Evolutionary conservation across 1,140 invertebrate species (phyloP), one percentile per base, ranked within the genome.

Genomic region (Cherax destructor): DNA sequence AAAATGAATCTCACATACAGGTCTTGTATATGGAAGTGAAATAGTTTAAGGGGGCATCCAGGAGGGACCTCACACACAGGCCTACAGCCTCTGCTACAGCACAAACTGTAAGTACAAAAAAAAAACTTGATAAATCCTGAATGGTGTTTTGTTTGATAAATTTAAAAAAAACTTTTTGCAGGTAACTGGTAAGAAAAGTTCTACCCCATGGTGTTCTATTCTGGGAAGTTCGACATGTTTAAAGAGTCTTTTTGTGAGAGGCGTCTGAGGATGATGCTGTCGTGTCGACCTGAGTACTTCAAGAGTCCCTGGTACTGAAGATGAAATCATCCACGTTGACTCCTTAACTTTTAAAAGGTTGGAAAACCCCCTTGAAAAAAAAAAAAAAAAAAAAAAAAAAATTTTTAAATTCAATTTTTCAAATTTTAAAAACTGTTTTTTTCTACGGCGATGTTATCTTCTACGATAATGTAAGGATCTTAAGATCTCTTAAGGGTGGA

Each of bases 161-260:
- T 18, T n/a, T 3, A 69, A 69, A n/a, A 18, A 21, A 11, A 56
- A 30, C 2, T 65, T 0, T 59, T 21, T 65, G 61, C 41, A 85
- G 83, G 47, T 85, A 11, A 85, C 83, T 74, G 83, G 83, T 1
- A 72, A n/a, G 47, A 85, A 85, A 24, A 16, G 0, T 85, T 85
- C 69, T 11, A 11, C 11, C 7, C 49, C 0, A 47, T 50, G 5
- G 41, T 85, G 5, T 13, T 50, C 69, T 72, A 49, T 24, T 72
- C 41, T 3, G 49, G 47, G 5, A 69, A 24, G 4, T 50, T 74
- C 30, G n/a, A 10, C 4, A 50, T 85, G 49, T 1, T 49, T 4
- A 69, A n/a, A 72, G 41, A 7, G 21, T 7, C 3, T 81, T 3
- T 21, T 81, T 18, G 79, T 81, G 16, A 56, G 18, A n/a, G 24